Base-by-base conservation (phyloP, 35 echinoderm and acorn worm genomes). In the Holothuria glaberrima region DNA sequence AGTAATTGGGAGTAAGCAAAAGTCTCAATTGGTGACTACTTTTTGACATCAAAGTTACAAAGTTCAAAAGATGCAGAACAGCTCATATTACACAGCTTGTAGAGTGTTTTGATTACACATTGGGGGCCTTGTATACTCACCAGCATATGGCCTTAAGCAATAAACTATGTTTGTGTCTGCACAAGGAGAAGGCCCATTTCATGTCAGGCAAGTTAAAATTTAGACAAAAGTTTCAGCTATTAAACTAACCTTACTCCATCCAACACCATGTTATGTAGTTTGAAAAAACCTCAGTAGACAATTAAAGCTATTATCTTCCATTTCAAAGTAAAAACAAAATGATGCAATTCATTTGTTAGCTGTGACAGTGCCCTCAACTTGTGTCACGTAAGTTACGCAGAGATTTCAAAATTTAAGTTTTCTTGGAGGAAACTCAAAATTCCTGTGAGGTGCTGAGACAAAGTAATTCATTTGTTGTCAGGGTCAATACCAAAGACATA, bases 291-390 rank as follows among this genome's bases (percentile, higher is more conserved):
- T 27, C 66, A 69, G 66, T 25, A 27, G 24, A 69, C 66, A 20
- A 69, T 69, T 6, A 69, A 68, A 68, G 5, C 22, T 32, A 68
- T 24, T 24, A 21, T 24, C 18, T 68, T 68, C 64, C 9, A 24
- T 68, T 68, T n/a, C 64, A 24, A 69, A 69, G 66, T 69, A 17
- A 69, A 69, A 69, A 69, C 24, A 65, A 69, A 69, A 69, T 69
- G n/a, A 69, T 29, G 66, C 66, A 69, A 69, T 69, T 69, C 66
- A 4, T 69, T 4, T 69, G 16, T 69, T 65, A 65, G 62, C 62
- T 65, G 62, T 69, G 6, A 69, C 24, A 69, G 66, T 16, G 62
- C 62, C 62, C 62, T 69, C 16, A 69, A n/a, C 66, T 4, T 69
- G 66, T 69, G 66, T 69, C 20, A 69, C 66, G 22, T 27, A 69